Evolutionary conservation across 2,797 vertebrate species (phyloP), one percentile per base, ranked within the genome.

Genomic region (Mycteria americana): DNA sequence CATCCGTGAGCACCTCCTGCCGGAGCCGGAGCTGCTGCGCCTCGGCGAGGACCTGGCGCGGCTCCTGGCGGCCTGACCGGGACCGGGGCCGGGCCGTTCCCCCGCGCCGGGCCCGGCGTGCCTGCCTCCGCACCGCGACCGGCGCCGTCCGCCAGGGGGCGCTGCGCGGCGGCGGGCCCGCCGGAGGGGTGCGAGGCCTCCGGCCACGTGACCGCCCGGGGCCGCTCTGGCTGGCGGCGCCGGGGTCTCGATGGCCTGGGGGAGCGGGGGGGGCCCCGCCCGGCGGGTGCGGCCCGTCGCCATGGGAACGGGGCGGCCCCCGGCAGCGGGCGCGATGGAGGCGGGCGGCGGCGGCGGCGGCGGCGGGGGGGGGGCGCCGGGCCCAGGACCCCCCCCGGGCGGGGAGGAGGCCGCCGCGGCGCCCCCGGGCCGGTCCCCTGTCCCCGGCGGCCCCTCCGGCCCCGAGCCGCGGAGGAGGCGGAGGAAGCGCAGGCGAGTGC

Each of bases 1-100:
- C 75, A 98, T 99, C 86, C 98, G 96, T 43, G 92, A 89, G 43
- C 98, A 98, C 67, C 98, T 99, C 45, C 97, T 99, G 59, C 96
- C 98, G 7, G 98, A 98, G 5, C 81, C 95, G 10, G 97, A 98
- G 41, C 98, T 99, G 75, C 57, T 86, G 28, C 88, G 78, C 11
- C 96, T 99, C 13, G 97, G 97, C 56, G 59, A 9, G 9, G 98
- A 98, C 1, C 93, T 98, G 54, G 91, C 90, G 39, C 80, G 93
- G 67, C 86, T 98, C 33, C 80, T 97, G 50, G 35, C n/a, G 54
- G 17, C 2, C 33, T 65, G 54, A 46, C 10, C 4, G 46, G n/a
- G 11, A 15, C 6, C 31, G 25, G 12, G 15, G 19, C n/a, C 18
- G 33, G 25, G 41, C 41, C 41, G 11, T 11, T 14, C 7, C 16